Percentiles rank a stretch among this genome's conserved stretches.
Evolutionary conservation across 2,888 invertebrate species (phyloP).

Genomic region (Mythimna albipuncta): DNA sequence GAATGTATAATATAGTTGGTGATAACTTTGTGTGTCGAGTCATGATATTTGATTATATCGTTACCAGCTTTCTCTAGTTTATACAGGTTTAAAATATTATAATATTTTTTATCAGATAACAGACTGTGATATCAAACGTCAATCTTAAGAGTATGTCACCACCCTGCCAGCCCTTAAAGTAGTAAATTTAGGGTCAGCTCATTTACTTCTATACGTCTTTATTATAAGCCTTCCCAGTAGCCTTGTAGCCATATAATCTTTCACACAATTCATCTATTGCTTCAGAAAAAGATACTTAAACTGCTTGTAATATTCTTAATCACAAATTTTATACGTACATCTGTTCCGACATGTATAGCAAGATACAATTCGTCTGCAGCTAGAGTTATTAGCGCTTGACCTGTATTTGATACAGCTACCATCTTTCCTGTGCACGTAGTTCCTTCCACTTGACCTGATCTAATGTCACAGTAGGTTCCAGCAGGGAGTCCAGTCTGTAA

Average conservation of each 20-base stretch:
- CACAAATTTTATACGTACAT: constrained; percentile 68
- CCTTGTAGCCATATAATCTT: neutral
- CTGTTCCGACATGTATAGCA: constrained; percentile 90
- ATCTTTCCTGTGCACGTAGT: constrained; percentile 91
- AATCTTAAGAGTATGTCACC: no score
- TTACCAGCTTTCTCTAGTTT: neutral
- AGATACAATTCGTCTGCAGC: constrained; percentile 91
- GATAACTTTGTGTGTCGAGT: neutral
- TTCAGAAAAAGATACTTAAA: neutral
- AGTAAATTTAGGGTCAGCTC: neutral
- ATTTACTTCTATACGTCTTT: neutral
- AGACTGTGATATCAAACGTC: no score
- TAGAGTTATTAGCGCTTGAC: constrained; percentile 89
- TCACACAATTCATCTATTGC: neutral
- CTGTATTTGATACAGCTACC: constrained; percentile 89
- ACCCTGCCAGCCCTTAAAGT: neutral
- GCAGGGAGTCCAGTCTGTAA: constrained; percentile 91
- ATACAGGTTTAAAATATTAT: no score
- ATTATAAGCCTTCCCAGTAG: neutral
- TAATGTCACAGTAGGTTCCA: constrained; percentile 95
- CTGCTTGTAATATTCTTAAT: neutral
- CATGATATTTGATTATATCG: neutral
- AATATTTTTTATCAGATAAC: no score
- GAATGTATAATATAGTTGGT: neutral
- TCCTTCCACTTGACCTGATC: constrained; percentile 89